These are phyloP conservation scores for Listronotus oregonensis DNA, from an alignment of 1,140 invertebrate genomes.

Conservation along the genomic window DNA sequence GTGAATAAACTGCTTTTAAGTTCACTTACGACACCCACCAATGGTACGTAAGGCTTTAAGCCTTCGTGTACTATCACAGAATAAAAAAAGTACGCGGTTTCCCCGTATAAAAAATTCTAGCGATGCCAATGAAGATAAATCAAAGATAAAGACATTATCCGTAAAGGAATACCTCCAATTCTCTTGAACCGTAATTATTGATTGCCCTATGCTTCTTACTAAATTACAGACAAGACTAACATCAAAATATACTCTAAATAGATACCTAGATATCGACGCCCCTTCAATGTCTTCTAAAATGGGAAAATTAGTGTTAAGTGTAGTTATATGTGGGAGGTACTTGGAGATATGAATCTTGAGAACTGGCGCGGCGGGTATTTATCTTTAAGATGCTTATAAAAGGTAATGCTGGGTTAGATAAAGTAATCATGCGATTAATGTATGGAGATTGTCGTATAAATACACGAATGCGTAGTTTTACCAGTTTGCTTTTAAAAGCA, in stretches of 20 bases:
- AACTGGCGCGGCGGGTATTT: constrained; percentile 20
- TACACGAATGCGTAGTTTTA: neutral
- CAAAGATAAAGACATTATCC: no score
- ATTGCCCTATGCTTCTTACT: neutral
- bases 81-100: no score
- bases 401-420: constrained; percentile 25
- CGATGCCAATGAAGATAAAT: neutral
- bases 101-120: no score
- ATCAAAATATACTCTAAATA: constrained; percentile 28
- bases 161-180: no score
- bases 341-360: constrained; percentile 30
- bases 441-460: constrained; percentile 26
- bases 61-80: no score
- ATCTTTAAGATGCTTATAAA: constrained; percentile 26
- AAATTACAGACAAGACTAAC: constrained; percentile 24
- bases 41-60: no score
- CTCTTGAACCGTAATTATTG: no score
- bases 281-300: constrained; percentile 26
- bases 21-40: no score
- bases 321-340: constrained; percentile 30
- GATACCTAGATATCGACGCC: constrained; percentile 26
- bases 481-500: no score
- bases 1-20: no score
- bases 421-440: constrained; percentile 29
- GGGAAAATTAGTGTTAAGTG: constrained; percentile 30